A percentile compares a stretch with the other conserved stretches of the same genome.
Evolutionary conservation across 2,113 vertebrate species (phyloP).

Genomic region (Nannobrachium achirus): DNA sequence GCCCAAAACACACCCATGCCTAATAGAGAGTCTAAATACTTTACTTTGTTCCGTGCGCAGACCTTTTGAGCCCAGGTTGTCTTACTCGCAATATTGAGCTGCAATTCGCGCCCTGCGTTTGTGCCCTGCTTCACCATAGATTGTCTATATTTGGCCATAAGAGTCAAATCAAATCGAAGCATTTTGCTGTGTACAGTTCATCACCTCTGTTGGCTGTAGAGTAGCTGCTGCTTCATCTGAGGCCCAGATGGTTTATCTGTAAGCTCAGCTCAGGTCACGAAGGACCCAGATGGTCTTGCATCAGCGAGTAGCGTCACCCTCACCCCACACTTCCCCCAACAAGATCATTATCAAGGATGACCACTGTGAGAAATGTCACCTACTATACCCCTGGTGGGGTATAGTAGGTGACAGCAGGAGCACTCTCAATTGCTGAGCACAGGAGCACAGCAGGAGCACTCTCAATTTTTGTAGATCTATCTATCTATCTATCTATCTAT

Average conservation of each 20-base stretch:
- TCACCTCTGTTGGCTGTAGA: conserved; percentile 35
- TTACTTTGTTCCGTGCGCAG: too few relatives aligned
- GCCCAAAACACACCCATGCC: too few relatives aligned
- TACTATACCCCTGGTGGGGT: not conserved
- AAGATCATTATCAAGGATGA: conserved; percentile 47
- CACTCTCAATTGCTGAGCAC: too few relatives aligned
- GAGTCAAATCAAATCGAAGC: conserved; percentile 16
- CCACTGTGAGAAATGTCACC: conserved; percentile 22
- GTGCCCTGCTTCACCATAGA: too few relatives aligned
- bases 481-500: too few relatives aligned
- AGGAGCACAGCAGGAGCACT: too few relatives aligned
- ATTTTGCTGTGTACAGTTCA: conserved; percentile 23
- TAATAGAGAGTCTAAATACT: too few relatives aligned
- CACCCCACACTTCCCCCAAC: conserved; percentile 22
- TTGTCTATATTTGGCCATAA: not conserved
- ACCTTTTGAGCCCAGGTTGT: too few relatives aligned
- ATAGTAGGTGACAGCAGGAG: too few relatives aligned
- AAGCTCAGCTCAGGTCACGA: conserved; percentile 55
- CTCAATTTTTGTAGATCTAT: too few relatives aligned
- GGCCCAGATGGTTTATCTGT: conserved; percentile 53
- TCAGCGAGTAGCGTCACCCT: not conserved
- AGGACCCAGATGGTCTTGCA: conserved; percentile 32
- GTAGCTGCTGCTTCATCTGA: conserved; percentile 22
- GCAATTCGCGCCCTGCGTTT: too few relatives aligned
- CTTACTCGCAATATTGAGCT: too few relatives aligned